Conservation (phyloP, 2,797 vertebrate species). For the Notamacropus eugenii region DNA sequence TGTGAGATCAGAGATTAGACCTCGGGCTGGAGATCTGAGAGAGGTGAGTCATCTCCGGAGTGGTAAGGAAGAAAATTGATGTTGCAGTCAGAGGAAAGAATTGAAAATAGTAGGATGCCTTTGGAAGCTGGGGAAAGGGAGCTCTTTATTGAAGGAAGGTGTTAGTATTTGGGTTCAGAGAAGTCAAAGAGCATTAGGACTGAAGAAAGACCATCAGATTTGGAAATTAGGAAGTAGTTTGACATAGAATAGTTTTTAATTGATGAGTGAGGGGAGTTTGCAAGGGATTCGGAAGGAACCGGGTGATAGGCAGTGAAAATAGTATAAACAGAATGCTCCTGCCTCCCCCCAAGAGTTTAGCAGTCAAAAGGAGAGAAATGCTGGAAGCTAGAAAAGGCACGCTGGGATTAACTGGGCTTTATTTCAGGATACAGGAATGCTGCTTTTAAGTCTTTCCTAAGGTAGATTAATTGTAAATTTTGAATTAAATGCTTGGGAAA, state of each 20-base stretch:
- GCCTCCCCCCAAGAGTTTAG: neutral
- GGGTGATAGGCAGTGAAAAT: neutral
- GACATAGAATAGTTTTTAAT: neutral
- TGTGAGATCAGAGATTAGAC: neutral
- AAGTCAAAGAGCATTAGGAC: neutral
- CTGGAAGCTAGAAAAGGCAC: neutral
- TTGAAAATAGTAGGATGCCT: neutral
- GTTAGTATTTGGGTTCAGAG: neutral
- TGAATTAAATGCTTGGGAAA: neutral
- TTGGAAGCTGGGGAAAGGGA: neutral
- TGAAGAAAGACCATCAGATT: neutral
- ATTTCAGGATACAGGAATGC: neutral
- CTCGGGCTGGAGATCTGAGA: neutral
- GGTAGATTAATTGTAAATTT: neutral
- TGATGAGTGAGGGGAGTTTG: neutral
- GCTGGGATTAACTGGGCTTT: neutral
- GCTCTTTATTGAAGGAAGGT: neutral
- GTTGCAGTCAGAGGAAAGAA: neutral
- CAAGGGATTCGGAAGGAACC: neutral
- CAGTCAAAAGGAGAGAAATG: neutral
- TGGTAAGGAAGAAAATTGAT: neutral
- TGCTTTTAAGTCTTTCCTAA: neutral
- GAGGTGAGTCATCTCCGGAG: neutral
- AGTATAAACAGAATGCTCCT: too few relatives aligned
- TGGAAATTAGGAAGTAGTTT: neutral